phyloP scores from a whole-genome alignment of 2,113 vertebrate genomes.

The Opisthocomus hoazin region DNA sequence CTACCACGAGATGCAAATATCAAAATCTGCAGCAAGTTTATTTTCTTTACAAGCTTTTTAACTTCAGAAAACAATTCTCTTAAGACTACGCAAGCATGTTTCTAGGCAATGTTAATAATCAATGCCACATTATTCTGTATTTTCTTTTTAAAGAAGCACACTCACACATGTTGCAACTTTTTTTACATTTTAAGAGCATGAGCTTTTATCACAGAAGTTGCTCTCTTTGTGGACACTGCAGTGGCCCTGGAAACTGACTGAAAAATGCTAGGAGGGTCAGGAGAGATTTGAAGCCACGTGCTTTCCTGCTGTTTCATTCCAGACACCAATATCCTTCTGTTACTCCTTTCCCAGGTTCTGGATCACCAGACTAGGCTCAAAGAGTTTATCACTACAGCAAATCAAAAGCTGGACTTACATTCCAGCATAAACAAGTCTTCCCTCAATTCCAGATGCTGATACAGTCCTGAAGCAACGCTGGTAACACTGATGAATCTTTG shows the following conservation, averaged over 20 bases:
- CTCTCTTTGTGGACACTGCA: not conserved
- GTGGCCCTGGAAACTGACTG: not conserved
- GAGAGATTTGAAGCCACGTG: not conserved
- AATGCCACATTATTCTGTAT: not conserved
- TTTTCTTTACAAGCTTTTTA: not conserved
- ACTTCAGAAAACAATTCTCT: not conserved
- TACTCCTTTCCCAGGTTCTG: not conserved
- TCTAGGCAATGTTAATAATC: not conserved
- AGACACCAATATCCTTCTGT: not conserved
- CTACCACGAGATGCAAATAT: not conserved
- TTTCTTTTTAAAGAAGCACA: not conserved
- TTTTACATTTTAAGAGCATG: not conserved
- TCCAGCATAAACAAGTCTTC: not conserved
- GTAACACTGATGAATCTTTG: not conserved
- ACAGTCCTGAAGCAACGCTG: not conserved
- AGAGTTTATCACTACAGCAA: not conserved
- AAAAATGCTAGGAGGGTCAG: not conserved
- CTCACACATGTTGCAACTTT: not conserved
- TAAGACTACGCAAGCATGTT: not conserved
- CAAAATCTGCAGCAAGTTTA: not conserved
- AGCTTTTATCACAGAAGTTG: not conserved
- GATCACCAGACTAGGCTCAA: not conserved
- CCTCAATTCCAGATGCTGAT: not conserved
- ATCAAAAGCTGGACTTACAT: not conserved
- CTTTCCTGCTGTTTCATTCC: not conserved